These are phyloP conservation scores for Girardinichthys multiradiatus DNA, from an alignment of 2,113 vertebrate genomes.

Conservation along the genomic window DNA sequence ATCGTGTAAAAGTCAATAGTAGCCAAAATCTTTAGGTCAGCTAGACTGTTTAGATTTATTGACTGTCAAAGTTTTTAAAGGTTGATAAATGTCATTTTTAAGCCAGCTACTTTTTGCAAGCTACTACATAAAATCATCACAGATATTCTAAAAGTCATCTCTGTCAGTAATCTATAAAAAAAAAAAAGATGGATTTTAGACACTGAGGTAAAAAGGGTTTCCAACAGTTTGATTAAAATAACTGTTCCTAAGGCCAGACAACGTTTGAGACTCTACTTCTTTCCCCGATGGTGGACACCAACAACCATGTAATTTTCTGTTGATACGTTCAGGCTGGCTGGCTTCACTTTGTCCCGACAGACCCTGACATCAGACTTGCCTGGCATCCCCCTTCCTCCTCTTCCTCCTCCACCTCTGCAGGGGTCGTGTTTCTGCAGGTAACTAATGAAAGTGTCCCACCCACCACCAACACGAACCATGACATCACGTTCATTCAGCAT, in stretches of 20 bases:
- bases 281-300: constrained; percentile 88
- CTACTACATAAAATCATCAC: not conserved
- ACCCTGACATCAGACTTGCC: constrained; percentile 86
- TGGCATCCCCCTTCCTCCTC: constrained; percentile 82
- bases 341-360: constrained; percentile 83
- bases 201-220: constrained; percentile 6
- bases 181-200: not conserved
- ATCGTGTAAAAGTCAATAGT: not conserved
- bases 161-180: not conserved
- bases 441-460: constrained; percentile 95
- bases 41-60: not conserved
- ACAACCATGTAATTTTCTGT: constrained; percentile 96
- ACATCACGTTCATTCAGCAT: constrained; percentile 98
- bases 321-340: constrained; percentile 84
- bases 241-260: constrained; percentile 2
- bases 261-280: constrained; percentile 80
- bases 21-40: not conserved
- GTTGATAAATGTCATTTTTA: not conserved
- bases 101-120: not conserved
- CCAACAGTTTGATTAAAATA: constrained; percentile 18
- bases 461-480: constrained; percentile 98
- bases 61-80: not conserved
- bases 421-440: constrained; percentile 98
- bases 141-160: not conserved
- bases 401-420: constrained; percentile 86